phyloP scores from a whole-genome alignment of 1,140 invertebrate genomes.

The Calycopis cecrops region DNA sequence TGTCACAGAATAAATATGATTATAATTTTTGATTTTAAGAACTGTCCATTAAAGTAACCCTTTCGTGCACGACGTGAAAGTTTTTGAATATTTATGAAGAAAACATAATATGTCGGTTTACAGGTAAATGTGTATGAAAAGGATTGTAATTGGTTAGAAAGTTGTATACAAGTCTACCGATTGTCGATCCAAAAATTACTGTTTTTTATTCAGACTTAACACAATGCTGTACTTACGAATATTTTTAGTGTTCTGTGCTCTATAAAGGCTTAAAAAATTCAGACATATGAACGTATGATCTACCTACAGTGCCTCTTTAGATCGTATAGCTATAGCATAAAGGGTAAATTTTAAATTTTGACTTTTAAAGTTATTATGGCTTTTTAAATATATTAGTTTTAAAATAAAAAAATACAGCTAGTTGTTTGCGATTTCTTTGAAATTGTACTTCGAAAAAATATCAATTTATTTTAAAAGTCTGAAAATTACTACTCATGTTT shows the following conservation, averaged over 20 bases:
- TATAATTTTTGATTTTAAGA: conserved; percentile 24
- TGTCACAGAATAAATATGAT: conserved; percentile 25
- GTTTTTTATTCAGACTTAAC: conserved; percentile 24
- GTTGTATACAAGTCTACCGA: conserved; percentile 43
- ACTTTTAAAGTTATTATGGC: no score
- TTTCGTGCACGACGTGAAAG: conserved; percentile 44
- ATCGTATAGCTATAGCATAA: no score
- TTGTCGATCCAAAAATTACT: conserved; percentile 37
- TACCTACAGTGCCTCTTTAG: no score
- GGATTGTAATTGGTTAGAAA: conserved; percentile 50
- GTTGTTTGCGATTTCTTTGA: no score
- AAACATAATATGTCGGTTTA: conserved; percentile 28
- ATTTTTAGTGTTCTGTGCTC: background rate
- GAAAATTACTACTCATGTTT: no score
- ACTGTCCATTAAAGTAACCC: conserved; percentile 24
- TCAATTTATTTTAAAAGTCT: no score
- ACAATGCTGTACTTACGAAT: background rate
- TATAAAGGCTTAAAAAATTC: background rate
- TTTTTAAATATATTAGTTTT: no score
- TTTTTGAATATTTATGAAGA: conserved; percentile 55
- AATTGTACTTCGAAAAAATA: no score
- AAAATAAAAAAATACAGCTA: no score
- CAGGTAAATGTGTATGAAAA: conserved; percentile 40
- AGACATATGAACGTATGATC: no score
- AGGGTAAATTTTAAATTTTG: no score